Base-by-base conservation (phyloP, 1,140 invertebrate species). In the Philotrypesis tridentata region DNA sequence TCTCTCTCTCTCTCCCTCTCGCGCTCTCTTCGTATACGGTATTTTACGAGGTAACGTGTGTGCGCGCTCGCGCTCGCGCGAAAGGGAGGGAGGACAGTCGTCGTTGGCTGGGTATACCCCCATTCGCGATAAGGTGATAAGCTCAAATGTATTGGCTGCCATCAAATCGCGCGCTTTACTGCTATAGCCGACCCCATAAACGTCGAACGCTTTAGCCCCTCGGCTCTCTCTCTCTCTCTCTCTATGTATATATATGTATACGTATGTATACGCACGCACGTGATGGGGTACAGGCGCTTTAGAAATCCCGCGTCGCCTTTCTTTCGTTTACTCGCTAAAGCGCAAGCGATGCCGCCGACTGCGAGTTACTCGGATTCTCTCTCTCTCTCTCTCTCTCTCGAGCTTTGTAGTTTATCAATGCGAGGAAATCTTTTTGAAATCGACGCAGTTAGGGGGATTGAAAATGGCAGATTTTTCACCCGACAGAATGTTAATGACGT, bases 111-210 rank as follows among this genome's bases (percentile, higher is more conserved):
- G 86, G 75, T 87, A 88, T 89, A 89, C 82, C 85, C n/a, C 40
- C 87, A 88, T 89, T 89, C 88, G 88, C 89, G 90, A 91, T 91
- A 91, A 91, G 89, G 88, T 90, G 89, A 91, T 91, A 91, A 91
- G 89, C 89, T 90, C 87, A 88, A 91, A 91, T 91, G 88, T 91
- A 91, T 91, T 91, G 90, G 90, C 86, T 90, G 86, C 89, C 89
- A 91, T 91, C 89, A 90, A 91, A 91, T 91, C 87, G 89, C 84
- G 87, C 89, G 89, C 85, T 91, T 90, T 91, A 90, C 87, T 87
- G 86, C 85, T 87, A 89, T 86, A 88, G 87, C 77, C 87, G 79
- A 83, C 85, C 86, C 85, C 87, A 88, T 89, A 88, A 90, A 89
- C 85, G 87, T 85, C 85, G 84, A 76, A 84, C 87, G 82, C 71